Conservation (phyloP, 2,888 invertebrate genomes). For the Oligia latruncula region DNA sequence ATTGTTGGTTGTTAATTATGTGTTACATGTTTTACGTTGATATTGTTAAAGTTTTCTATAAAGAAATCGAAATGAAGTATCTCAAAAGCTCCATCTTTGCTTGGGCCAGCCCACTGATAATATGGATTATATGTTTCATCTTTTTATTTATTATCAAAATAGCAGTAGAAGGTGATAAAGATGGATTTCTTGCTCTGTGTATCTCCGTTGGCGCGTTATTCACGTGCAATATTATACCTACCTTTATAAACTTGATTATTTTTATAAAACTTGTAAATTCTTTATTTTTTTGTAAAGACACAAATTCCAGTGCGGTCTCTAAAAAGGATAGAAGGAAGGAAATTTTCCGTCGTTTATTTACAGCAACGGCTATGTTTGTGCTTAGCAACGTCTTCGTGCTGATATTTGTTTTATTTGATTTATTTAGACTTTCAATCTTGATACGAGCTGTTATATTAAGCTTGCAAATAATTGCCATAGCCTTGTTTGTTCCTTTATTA, state of each 20-base stretch:
- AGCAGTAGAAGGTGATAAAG: not conserved
- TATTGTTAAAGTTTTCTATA: constrained; percentile 32
- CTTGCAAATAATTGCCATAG: constrained; percentile 17
- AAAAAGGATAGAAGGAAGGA: constrained; percentile 17
- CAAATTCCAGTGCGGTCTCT: not conserved
- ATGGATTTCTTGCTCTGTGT: not conserved
- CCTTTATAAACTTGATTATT: constrained; percentile 5
- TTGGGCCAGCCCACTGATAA: constrained; percentile 3
- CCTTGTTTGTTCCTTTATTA: constrained; percentile 29
- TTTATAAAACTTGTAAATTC: constrained; percentile 19
- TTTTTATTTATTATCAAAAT: not conserved
- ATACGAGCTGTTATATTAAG: constrained; percentile 20
- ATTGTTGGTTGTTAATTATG: constrained; percentile 27
- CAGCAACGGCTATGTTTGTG: constrained; percentile 12
- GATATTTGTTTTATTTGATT: constrained; percentile 25
- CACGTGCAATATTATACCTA: constrained; percentile 5
- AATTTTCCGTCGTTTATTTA: not conserved
- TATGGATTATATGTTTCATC: not conserved
- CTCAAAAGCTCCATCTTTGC: constrained; percentile 25
- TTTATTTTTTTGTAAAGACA: constrained; percentile 4
- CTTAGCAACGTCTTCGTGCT: constrained; percentile 19
- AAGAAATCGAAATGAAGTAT: not conserved
- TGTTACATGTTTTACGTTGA: constrained; percentile 29
- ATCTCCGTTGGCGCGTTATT: not conserved
- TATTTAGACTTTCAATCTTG: constrained; percentile 9